A percentile compares a stretch with the other conserved stretches of the same genome.
Conservation (phyloP, 1,140 invertebrate species). For the Theocolax elegans region DNA sequence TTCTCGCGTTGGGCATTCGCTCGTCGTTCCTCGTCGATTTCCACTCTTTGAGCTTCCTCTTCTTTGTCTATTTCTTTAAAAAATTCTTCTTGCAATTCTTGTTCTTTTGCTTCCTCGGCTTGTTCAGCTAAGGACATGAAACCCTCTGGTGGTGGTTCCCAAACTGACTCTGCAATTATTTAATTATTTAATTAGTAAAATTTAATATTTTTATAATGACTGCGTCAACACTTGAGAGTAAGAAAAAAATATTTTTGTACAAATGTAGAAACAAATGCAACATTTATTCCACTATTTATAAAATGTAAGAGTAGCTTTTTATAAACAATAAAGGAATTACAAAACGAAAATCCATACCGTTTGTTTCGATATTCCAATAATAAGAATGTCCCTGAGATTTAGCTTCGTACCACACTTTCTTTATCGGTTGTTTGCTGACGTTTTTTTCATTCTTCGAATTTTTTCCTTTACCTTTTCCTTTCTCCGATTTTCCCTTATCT, state of each 20-base stretch:
- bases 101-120: conserved; percentile 62
- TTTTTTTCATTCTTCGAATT: conserved; percentile 62
- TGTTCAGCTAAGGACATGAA: conserved; percentile 74
- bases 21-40: conserved; percentile 61
- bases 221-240: too few relatives aligned
- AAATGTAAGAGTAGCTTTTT: too few relatives aligned
- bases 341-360: conserved; percentile 71
- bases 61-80: conserved; percentile 69
- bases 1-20: conserved; percentile 64
- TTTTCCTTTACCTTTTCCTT: conserved; percentile 62
- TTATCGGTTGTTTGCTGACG: conserved; percentile 53
- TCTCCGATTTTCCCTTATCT: conserved; percentile 54
- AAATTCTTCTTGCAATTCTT: conserved; percentile 64
- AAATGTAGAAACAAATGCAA: too few relatives aligned
- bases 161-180: conserved; percentile 71
- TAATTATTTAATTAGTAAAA: too few relatives aligned
- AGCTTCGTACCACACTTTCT: conserved; percentile 77
- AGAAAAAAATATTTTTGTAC: too few relatives aligned
- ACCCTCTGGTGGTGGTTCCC: conserved; percentile 75
- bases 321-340: too few relatives aligned
- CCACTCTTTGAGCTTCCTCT: conserved; percentile 58
- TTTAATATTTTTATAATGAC: too few relatives aligned
- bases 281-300: too few relatives aligned
- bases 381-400: conserved; percentile 76
- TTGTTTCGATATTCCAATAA: conserved; percentile 84